Conservation (phyloP, 1,140 invertebrate genomes). For the Leguminivora glycinivorella region DNA sequence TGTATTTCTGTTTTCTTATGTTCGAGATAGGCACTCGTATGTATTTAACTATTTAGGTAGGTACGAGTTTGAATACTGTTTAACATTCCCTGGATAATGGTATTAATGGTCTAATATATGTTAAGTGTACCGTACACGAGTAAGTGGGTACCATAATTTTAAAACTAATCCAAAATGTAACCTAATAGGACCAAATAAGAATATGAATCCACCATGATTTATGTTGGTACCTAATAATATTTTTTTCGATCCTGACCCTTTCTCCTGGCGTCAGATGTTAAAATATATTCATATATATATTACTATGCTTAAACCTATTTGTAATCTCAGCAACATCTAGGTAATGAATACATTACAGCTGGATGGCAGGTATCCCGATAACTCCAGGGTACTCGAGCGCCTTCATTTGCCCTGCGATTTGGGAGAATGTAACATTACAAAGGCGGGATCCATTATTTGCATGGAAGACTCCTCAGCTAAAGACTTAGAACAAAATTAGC, state of each 20-base stretch:
- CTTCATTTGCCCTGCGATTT: not conserved
- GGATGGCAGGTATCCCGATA: not conserved
- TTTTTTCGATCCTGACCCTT: not conserved
- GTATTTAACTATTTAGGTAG: no score
- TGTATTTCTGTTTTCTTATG: no score
- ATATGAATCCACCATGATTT: no score
- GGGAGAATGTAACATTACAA: not conserved
- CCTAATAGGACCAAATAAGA: no score
- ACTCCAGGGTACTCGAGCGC: not conserved
- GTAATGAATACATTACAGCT: not conserved
- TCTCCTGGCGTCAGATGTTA: not conserved
- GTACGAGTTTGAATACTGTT: no score
- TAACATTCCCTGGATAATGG: no score
- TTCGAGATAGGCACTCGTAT: no score
- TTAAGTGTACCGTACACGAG: no score
- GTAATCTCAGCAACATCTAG: not conserved
- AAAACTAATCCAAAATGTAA: no score
- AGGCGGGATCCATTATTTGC: not conserved
- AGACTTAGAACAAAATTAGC: not conserved
- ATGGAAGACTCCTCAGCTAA: not conserved
- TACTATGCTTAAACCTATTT: not conserved
- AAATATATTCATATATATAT: not conserved
- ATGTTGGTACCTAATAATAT: no score
- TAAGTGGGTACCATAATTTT: no score
- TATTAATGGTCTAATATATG: no score